Evolutionary conservation across 1,140 invertebrate species (phyloP), one percentile per base, ranked within the genome.

Genomic region (Drosophila insularis): DNA sequence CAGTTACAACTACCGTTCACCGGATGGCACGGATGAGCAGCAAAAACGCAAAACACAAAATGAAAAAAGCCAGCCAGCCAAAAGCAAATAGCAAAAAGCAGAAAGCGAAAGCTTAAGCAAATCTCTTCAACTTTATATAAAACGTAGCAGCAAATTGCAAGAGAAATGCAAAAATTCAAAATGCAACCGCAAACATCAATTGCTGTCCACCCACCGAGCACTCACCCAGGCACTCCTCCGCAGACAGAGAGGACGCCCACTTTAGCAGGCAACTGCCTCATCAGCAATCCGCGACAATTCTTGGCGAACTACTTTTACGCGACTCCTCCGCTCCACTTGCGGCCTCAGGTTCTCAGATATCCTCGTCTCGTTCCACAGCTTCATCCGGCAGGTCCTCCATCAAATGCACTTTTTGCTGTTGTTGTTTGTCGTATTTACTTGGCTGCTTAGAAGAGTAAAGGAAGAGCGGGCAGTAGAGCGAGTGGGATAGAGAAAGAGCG

Each of bases 241-340:
- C 59, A 62, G 8, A 40, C 17, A n/a, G 3, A 61, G 4, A 11
- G 35, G 27, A 43, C 39, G 11, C 39, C 61, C 61, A 17, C 23
- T 63, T 23, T 27, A 53, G 8, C 17, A 21, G 11, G 17, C 43
- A 37, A 17, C 68, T 50, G 77, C 69, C 79, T 81, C 81, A 86
- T 74, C 80, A 86, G 79, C 66, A 63, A 78, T 84, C 74, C 84
- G 82, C 82, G 82, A 89, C 82, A 82, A 89, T 87, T 80, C 82
- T 86, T 86, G 79, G 79, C 78, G 71, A 81, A 79, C 82, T 71
- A 74, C 76, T 89, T 82, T 69, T 66, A 67, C 68, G 61, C 54
- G 58, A 61, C 27, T 27, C 27, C 27, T 27, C 27, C 64, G 74
- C 78, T 82, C 75, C 78, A 79, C 71, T 81, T 79, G 43, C 60